Conservation (phyloP, 2,797 vertebrate species). For the Chlorospingus semifuscus region DNA sequence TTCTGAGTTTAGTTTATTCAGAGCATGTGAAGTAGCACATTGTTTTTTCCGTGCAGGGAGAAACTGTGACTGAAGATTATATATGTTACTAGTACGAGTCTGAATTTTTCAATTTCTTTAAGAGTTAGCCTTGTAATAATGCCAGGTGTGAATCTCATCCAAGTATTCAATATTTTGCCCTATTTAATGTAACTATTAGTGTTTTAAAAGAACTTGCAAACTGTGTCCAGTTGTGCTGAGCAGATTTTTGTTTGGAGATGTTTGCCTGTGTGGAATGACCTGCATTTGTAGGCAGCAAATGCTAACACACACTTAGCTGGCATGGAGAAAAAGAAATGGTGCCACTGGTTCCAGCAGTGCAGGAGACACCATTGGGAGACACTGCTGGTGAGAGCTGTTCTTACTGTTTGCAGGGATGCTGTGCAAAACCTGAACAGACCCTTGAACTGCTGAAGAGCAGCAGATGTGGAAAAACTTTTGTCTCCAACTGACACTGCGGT, state of each 20-base stretch:
- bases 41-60: neutral
- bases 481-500: neutral
- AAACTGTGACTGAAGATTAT: neutral
- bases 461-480: neutral
- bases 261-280: neutral
- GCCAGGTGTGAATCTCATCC: neutral
- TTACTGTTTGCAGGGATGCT: neutral
- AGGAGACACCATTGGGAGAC: rapidly evolving
- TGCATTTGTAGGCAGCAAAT: neutral
- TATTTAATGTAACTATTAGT: neutral
- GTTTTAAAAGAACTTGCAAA: neutral
- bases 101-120: neutral
- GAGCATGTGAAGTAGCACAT: neutral
- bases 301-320: neutral
- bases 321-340: neutral
- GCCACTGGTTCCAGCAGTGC: neutral
- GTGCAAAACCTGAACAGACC: neutral
- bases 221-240: neutral
- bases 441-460: neutral
- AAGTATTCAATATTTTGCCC: neutral
- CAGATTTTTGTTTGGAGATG: neutral
- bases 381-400: neutral
- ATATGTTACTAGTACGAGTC: neutral
- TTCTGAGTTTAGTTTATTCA: neutral
- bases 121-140: neutral